Evolutionary conservation across 2,888 invertebrate genomes (phyloP).

Genomic region (Odontocerum albicorne): DNA sequence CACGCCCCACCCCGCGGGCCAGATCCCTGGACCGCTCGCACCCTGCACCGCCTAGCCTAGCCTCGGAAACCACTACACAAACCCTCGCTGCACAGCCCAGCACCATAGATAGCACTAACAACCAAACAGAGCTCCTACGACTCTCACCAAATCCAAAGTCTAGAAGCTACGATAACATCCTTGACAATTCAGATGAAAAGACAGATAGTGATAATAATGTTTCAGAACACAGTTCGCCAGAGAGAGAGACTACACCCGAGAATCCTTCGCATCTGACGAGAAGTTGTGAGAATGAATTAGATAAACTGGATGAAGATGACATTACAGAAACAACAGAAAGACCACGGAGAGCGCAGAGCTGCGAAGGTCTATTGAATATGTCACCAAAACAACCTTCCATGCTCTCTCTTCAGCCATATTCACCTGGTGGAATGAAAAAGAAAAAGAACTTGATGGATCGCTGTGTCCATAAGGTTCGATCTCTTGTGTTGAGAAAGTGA

Average conservation of each 20-base stretch:
- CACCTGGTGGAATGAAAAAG: slow-evolving; percentile 63
- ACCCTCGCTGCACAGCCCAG: slow-evolving; percentile 45
- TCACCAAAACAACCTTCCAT: slow-evolving; percentile 55
- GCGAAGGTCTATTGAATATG: slow-evolving; percentile 63
- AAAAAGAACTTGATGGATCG: slow-evolving; percentile 84
- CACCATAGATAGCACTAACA: slow-evolving; percentile 38
- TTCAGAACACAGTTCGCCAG: slow-evolving; percentile 7
- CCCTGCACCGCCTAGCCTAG: slow-evolving; percentile 41
- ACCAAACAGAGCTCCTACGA: too few relatives aligned
- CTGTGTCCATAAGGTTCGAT: slow-evolving; percentile 81
- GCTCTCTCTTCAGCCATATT: slow-evolving; percentile 59
- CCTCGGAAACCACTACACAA: slow-evolving; percentile 47
- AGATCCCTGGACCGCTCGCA: slow-evolving; percentile 44
- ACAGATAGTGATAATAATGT: neutral
- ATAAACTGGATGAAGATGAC: slow-evolving; percentile 41
- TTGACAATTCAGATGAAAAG: slow-evolving; percentile 22
- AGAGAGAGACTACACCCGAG: neutral
- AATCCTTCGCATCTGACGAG: slow-evolving; percentile 3
- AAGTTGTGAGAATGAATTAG: slow-evolving; percentile 43
- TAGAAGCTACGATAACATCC: slow-evolving; percentile 45
- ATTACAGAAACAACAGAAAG: slow-evolving; percentile 41
- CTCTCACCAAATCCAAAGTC: slow-evolving; percentile 43
- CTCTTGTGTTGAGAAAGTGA: slow-evolving; percentile 58
- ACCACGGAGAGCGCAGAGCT: slow-evolving; percentile 60
- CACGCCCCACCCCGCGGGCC: slow-evolving; percentile 44